phyloP scores from a whole-genome alignment of 1,140 invertebrate genomes.

The Platyscapa corneri region DNA sequence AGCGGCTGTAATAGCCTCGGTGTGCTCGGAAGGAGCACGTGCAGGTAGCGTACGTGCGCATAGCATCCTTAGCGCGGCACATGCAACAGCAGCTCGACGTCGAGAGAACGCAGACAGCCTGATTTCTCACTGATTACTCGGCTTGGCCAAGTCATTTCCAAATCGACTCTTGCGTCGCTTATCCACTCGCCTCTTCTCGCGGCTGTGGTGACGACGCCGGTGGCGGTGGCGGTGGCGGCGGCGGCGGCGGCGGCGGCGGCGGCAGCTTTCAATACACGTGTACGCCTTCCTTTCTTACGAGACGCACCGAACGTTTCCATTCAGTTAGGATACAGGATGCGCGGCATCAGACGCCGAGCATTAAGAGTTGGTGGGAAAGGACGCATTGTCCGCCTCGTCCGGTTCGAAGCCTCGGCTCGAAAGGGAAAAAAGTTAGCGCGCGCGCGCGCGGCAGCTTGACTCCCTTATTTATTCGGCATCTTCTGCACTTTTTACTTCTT shows the following conservation, averaged over 20 bases:
- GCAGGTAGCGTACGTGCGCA: neutral
- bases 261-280: no score
- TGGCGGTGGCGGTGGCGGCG: no score
- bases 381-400: neutral
- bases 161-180: neutral
- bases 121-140: slow-evolving; percentile 39
- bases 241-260: no score
- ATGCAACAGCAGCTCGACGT: neutral
- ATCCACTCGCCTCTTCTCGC: neutral
- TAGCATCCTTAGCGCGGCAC: neutral
- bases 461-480: neutral
- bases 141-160: neutral
- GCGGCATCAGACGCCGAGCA: no score
- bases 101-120: no score
- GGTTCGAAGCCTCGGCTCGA: no score
- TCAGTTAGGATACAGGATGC: no score
- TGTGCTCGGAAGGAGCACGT: neutral
- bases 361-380: neutral
- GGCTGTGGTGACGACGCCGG: no score
- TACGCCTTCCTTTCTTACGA: no score
- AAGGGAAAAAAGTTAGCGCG: neutral
- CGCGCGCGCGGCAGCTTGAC: neutral
- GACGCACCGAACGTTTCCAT: no score
- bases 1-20: neutral
- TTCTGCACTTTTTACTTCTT: neutral